Evolutionary conservation across 2,113 vertebrate species (phyloP).

Genomic region (Cynoglossus semilaevis): DNA sequence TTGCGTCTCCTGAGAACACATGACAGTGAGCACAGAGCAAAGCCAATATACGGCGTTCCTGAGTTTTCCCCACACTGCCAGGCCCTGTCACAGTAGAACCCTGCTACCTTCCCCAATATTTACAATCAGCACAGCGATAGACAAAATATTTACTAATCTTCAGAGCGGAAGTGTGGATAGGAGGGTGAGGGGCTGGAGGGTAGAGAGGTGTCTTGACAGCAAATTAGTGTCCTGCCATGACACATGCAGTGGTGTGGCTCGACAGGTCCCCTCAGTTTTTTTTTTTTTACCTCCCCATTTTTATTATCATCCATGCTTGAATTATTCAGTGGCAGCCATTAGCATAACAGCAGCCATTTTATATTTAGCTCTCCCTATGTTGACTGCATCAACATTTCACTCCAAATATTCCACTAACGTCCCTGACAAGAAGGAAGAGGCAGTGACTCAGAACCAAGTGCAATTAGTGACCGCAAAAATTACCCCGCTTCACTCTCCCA

Average conservation of each 20-base stretch:
- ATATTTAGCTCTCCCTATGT: conserved; percentile 79
- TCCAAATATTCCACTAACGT: conserved; percentile 68
- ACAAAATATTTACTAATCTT: conserved; percentile 75
- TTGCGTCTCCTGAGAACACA: conserved; percentile 43
- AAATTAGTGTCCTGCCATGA: conserved; percentile 75
- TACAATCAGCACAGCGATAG: conserved; percentile 62
- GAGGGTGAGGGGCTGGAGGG: background rate
- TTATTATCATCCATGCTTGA: conserved; percentile 81
- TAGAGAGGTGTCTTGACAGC: conserved; percentile 64
- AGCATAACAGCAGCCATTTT: conserved; percentile 81
- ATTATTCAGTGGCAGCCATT: conserved; percentile 83
- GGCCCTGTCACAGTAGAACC: conserved; percentile 20
- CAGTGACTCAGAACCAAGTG: conserved; percentile 68
- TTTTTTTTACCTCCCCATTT: conserved; percentile 29
- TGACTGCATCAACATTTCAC: conserved; percentile 73
- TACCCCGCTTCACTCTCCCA: conserved; percentile 16
- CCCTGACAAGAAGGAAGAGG: conserved; percentile 68
- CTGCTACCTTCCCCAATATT: conserved; percentile 32
- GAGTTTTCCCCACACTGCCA: conserved; percentile 41
- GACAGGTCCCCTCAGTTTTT: conserved; percentile 69
- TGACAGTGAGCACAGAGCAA: conserved; percentile 55
- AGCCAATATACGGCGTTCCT: conserved; percentile 43
- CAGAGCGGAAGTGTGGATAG: conserved; percentile 40
- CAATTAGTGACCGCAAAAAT: conserved; percentile 72
- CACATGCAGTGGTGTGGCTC: conserved; percentile 70